Conservation (phyloP, 1,140 invertebrate species). For the Drosophila fuyamai region DNA sequence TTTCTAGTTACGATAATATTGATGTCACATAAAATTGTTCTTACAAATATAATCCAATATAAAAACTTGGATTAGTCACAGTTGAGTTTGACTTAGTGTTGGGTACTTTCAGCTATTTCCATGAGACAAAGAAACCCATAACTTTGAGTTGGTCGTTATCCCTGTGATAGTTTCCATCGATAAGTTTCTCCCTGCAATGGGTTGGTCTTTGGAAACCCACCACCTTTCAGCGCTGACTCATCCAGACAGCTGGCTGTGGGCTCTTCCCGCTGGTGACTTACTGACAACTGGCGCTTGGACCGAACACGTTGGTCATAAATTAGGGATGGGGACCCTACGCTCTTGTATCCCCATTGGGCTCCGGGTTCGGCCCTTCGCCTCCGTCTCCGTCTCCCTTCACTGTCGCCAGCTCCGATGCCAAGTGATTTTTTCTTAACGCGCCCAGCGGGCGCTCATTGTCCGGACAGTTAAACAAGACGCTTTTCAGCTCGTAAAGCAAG, state of each 20-base stretch:
- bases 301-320: constrained; percentile 65
- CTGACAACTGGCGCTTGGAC: constrained; percentile 75
- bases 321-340: constrained; percentile 22
- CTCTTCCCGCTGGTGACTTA: constrained; percentile 38
- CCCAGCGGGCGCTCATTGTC: constrained; percentile 76
- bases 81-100: background rate
- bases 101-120: background rate
- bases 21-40: no score
- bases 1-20: no score
- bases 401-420: constrained; percentile 50
- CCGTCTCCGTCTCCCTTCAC: constrained; percentile 47
- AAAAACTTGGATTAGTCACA: background rate
- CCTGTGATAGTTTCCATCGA: constrained; percentile 3
- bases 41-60: background rate
- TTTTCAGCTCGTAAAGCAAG: constrained; percentile 81
- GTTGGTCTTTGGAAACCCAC: constrained; percentile 37
- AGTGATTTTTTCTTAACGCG: constrained; percentile 78
- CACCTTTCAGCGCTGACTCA: constrained; percentile 53
- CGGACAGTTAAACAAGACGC: constrained; percentile 80
- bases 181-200: background rate
- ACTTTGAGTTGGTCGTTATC: background rate
- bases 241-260: constrained; percentile 51
- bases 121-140: background rate
- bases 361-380: background rate
- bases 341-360: constrained; percentile 14